Base-by-base conservation (phyloP, 2,113 vertebrate genomes). In the Hydrochoerus hydrochaeris region DNA sequence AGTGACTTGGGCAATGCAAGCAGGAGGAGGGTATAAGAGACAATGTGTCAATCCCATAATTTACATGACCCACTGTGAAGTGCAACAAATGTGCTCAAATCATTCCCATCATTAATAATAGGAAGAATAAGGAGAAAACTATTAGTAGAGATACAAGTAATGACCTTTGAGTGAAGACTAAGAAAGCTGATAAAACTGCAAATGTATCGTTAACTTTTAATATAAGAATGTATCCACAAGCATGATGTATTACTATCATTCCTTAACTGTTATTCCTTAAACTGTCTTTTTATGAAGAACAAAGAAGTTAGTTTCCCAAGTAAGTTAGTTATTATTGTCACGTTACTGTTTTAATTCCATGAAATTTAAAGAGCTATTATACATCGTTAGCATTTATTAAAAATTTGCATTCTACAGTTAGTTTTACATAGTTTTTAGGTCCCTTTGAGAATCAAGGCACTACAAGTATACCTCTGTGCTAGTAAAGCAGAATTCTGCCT, bases 1-100 rank as follows among this genome's bases (percentile, higher is more conserved):
- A 98, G 97, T 97, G 46, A 62, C 77, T 94, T 69, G 93, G 71
- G 81, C 57, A 93, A 77, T 92, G 85, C 58, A 65, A 58, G 58
- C 49, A 81, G 60, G 32, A 28, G 41, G 32, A 26, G 24, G 63
- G 22, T 91, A 1, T 5, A 0, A 0, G 14, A 28, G 44, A 20
- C 54, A 75, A 14, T 5, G 1, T 12, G 20, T 0, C 11, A 38
- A 7, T 28, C 17, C 11, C 4, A 3, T 0, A 28, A 49, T 32
- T 11, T 88, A 22, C 14, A 7, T 19, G 85, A 75, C 63, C 69
- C 82, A 46, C 78, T n/a, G 57, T 30, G 90, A 41, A 69, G 30
- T 38, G 41, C 85, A 46, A 7, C 0, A 13, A 96, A 41, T 16
- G 2, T 9, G 57, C 94, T 69, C 60, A 71, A 71, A 13, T 80